Evolutionary conservation across 2,888 invertebrate species (phyloP).

Genomic region (Elegia similella): DNA sequence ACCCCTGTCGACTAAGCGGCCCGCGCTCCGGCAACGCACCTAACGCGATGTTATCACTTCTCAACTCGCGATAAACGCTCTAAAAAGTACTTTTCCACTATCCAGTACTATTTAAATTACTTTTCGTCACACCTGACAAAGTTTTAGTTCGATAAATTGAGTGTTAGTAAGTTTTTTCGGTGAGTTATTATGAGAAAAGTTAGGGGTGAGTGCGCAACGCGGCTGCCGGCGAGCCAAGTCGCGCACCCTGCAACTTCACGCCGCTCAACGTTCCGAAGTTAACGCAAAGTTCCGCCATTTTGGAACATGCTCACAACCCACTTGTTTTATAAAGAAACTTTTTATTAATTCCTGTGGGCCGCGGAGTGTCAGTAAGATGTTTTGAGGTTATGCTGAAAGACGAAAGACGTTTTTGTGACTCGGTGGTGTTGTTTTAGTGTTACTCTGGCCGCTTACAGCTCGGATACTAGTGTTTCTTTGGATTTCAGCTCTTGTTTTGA

Average conservation of each 20-base stretch:
- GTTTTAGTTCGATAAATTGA: slow-evolving; percentile 44
- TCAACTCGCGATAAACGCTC: slow-evolving; percentile 44
- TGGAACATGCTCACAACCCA: slow-evolving; percentile 83
- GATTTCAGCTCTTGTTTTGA: slow-evolving; percentile 73
- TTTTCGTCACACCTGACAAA: slow-evolving; percentile 42
- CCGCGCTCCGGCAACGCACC: slow-evolving; percentile 59
- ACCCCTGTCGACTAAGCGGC: slow-evolving; percentile 74
- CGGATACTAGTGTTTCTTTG: slow-evolving; percentile 59
- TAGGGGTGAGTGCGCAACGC: slow-evolving; percentile 65
- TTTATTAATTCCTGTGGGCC: slow-evolving; percentile 83
- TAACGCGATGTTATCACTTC: slow-evolving; percentile 52
- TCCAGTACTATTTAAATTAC: slow-evolving; percentile 37
- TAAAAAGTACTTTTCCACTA: slow-evolving; percentile 52
- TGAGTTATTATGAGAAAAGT: slow-evolving; percentile 70
- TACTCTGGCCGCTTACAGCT: slow-evolving; percentile 45
- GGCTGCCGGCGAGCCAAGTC: slow-evolving; percentile 56
- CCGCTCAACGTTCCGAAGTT: slow-evolving; percentile 81
- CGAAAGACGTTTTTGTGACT: slow-evolving; percentile 68
- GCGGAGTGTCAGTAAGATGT: slow-evolving; percentile 81
- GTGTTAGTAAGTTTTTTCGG: slow-evolving; percentile 58
- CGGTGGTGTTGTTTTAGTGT: slow-evolving; percentile 49
- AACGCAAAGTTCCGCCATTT: slow-evolving; percentile 83
- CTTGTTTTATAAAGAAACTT: slow-evolving; percentile 83
- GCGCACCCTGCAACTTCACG: slow-evolving; percentile 81
- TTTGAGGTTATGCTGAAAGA: slow-evolving; percentile 77